Base-by-base conservation (phyloP, 1,140 invertebrate species). In the Chrysomallon squamiferum region DNA sequence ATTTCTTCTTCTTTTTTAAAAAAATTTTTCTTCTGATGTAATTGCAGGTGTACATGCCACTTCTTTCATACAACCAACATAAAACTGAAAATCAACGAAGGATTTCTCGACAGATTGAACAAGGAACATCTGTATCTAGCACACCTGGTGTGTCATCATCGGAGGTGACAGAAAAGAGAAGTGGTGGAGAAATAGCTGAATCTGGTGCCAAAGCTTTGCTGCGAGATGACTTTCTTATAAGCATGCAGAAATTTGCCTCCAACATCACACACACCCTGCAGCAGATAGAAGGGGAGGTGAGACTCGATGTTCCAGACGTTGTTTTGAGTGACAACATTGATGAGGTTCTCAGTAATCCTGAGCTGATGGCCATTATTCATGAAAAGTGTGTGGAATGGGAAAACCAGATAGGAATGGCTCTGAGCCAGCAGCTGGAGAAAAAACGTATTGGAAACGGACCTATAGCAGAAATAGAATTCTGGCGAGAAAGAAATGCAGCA, bases 391-490 rank as follows among this genome's bases (percentile, higher is more conserved):
- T 61, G 25, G 78, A 84, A 49, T 87, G 85, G 86, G 73, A 79
- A 13, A 74, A 80, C 43, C 77, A 84, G 59, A 76, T 87, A 15
- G 70, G 73, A 43, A 27, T 63, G 20, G 86, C 84, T 20, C 59
- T 87, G 6, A 81, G 86, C 41, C 72, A 65, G 22, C 77, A 80
- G 59, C 66, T 84, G 65, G 80, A 82, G 60, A 84, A 81, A 65
- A 73, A 72, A 45, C 88, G 89, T 1, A 86, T 88, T 49, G 91
- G 90, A 0, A 90, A 91, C 65, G 91, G 91, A 0, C 94, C 93
- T 1, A 86, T 95, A 57, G 90, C 91, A 0, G 93, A 95, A 77
- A 93, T 92, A 72, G 90, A 91, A 50, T 93, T 92, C 69, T 96
- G 94, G 94, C 87, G 91, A 32, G 90, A 93, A 68, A 86, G 90